Percentiles rank a stretch among this genome's conserved stretches.
phyloP scores from a whole-genome alignment of 2,113 vertebrate genomes.

The Bolborhynchus lineola region DNA sequence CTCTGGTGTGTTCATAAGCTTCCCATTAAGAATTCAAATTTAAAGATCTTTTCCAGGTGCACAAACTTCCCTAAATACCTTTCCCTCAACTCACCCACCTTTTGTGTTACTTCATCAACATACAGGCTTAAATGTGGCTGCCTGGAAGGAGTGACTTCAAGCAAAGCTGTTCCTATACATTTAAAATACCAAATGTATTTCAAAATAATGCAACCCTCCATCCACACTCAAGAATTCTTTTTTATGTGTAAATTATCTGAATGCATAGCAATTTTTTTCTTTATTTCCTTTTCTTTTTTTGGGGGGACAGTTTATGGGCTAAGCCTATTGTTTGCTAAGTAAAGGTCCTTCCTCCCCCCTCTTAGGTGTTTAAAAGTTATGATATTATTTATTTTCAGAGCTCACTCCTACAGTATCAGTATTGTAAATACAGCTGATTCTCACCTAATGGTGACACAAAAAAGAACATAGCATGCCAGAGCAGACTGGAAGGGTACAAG shows the following conservation, averaged over 20 bases:
- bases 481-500: background rate
- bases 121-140: background rate
- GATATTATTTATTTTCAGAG: background rate
- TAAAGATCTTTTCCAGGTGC: constrained; percentile 36
- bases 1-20: background rate
- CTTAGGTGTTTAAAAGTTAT: background rate
- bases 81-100: background rate
- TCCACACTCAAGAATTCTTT: background rate
- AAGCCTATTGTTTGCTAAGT: background rate
- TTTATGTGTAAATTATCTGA: background rate
- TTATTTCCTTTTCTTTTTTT: background rate
- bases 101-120: background rate
- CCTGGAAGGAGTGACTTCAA: background rate
- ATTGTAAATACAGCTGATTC: background rate
- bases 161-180: background rate
- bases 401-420: background rate
- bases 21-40: constrained; percentile 37
- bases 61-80: constrained; percentile 14
- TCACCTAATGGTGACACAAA: background rate
- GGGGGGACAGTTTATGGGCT: background rate
- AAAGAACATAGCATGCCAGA: background rate
- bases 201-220: background rate
- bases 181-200: background rate
- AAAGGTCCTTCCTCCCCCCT: background rate
- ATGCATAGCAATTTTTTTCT: background rate